Base-by-base conservation (phyloP, 2,888 invertebrate genomes). In the Melolontha melolontha region DNA sequence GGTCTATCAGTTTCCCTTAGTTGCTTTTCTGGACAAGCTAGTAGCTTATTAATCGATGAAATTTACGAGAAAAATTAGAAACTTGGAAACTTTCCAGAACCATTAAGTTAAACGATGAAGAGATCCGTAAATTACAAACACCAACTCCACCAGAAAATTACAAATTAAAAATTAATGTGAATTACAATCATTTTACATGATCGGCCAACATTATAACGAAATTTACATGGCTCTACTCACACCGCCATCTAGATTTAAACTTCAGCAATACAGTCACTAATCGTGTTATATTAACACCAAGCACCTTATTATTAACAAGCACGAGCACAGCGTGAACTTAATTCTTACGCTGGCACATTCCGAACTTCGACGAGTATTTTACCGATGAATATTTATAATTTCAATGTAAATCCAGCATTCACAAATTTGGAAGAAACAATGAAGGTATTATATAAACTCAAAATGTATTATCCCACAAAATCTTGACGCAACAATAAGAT, bases 261-360 rank as follows among this genome's bases (percentile, higher is more conserved):
- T 55, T 16, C 39, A 54, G 55, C 55, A 55, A 47, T 66, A 55
- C 66, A 66, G 47, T 5, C 1, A 6, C 44, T 66, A 66, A 66
- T 66, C 55, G 66, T 55, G 39, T 66, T 66, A 66, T 55, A 66
- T 66, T 66, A 66, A 66, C 66, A 66, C 66, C 42, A 54, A 44
- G 47, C 66, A 54, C 55, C 55, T 66, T 39, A 47, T 44, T 47
- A 55, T 50, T 22, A 17, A 50, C 50, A 22, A 22, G 14, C 12
- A n/a, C 11, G 17, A 16, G 17, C 27, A 16, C 16, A 10, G 50
- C 17, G 27, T 16, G 17, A 50, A 16, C 50, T 50, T 50, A 27
- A 27, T 50, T 27, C 27, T 12, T 16, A 50, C 16, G 10, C 50
- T 50, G 12, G 11, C 50, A 14, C 50, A n/a, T 50, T n/a, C 50